Percentiles rank a stretch among this genome's conserved stretches.
Conservation (phyloP, 2,113 vertebrate species). For the Anoplopoma fimbria region DNA sequence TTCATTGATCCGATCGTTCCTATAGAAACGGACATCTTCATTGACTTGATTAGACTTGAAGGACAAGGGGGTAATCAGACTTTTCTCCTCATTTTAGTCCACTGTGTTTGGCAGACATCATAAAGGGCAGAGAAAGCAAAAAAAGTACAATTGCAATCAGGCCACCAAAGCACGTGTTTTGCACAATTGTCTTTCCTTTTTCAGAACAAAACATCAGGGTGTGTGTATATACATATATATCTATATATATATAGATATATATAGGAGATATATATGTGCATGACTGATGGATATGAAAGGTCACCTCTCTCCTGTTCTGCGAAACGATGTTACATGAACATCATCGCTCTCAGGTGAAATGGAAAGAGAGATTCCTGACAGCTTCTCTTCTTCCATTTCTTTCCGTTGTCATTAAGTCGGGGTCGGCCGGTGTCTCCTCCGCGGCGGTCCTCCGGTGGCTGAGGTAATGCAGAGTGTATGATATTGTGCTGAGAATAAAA, state of each 20-base stretch:
- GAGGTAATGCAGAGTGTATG: constrained; percentile 88
- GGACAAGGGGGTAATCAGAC: constrained; percentile 62
- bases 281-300: constrained; percentile 82
- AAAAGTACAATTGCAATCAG: constrained; percentile 56
- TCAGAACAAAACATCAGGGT: constrained; percentile 56
- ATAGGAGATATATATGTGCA: constrained; percentile 21
- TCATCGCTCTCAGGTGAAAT: constrained; percentile 25
- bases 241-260: constrained; percentile 13
- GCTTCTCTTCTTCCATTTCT: constrained; percentile 49
- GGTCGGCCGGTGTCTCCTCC: constrained; percentile 61
- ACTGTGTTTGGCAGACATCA: constrained; percentile 69
- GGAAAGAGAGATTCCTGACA: constrained; percentile 33
- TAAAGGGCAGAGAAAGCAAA: constrained; percentile 63
- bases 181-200: constrained; percentile 56
- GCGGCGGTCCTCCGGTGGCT: constrained; percentile 83
- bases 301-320: constrained; percentile 57
- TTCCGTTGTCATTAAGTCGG: constrained; percentile 29
- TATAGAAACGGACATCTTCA: constrained; percentile 43
- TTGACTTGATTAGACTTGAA: constrained; percentile 52
- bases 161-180: constrained; percentile 58
- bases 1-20: constrained; percentile 54
- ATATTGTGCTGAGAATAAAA: constrained; percentile 87
- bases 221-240: constrained; percentile 40
- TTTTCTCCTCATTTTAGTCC: constrained; percentile 70
- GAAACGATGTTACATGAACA: constrained; percentile 3